A percentile compares a stretch with the other conserved stretches of the same genome.
These are phyloP conservation scores for Melanophora roralis DNA, from an alignment of 2,888 invertebrate species.

Conservation along the genomic window DNA sequence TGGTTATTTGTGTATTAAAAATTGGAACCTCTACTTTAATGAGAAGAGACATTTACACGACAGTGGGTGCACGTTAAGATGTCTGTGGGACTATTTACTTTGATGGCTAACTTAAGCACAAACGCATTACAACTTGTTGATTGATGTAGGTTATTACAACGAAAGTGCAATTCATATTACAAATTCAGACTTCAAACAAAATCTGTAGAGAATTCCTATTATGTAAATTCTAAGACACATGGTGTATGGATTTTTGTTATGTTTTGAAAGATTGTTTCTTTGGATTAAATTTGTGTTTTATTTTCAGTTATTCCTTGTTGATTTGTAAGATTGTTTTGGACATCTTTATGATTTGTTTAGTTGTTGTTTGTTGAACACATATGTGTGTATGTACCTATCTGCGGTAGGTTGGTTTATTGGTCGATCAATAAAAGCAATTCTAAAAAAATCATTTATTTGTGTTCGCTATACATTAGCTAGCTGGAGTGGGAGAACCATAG, in stretches of 20 bases:
- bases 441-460: constrained; percentile 36
- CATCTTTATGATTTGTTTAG: constrained; percentile 59
- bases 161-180: constrained; percentile 27
- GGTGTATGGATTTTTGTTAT: constrained; percentile 1
- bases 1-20: too few relatives aligned
- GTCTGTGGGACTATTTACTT: too few relatives aligned
- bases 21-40: too few relatives aligned
- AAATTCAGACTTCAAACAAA: constrained; percentile 49
- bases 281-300: not conserved
- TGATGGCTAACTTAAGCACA: too few relatives aligned
- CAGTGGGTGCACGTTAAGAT: too few relatives aligned
- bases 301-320: constrained; percentile 48
- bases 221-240: constrained; percentile 59
- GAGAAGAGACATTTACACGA: too few relatives aligned
- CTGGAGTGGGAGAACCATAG: constrained; percentile 26
- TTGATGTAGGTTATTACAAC: too few relatives aligned
- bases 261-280: not conserved
- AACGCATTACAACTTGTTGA: too few relatives aligned
- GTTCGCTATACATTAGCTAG: not conserved
- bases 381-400: constrained; percentile 41
- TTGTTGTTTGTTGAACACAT: constrained; percentile 7
- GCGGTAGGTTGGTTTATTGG: constrained; percentile 50
- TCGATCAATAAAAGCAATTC: constrained; percentile 26
- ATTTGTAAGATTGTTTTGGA: constrained; percentile 61
- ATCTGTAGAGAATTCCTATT: constrained; percentile 35